phyloP scores from a whole-genome alignment of 1,140 invertebrate species.

The Nasonia giraulti region DNA sequence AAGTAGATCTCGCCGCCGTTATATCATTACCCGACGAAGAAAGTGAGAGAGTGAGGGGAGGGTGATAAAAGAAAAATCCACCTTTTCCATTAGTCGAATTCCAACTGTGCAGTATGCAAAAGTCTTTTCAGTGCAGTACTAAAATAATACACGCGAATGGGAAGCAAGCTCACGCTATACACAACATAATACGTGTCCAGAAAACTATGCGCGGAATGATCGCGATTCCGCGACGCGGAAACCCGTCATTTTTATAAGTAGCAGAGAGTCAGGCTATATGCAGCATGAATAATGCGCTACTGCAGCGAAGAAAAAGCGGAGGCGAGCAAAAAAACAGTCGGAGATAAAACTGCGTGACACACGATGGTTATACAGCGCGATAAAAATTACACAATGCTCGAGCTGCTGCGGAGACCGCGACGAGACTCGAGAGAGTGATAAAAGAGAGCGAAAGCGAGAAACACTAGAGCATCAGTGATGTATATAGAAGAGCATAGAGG shows the following conservation, averaged over 20 bases:
- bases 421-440: constrained; percentile 7
- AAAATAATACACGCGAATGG: too few species aligned
- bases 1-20: constrained; percentile 62
- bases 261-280: too few species aligned
- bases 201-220: background rate
- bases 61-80: too few species aligned
- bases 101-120: too few species aligned
- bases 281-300: background rate
- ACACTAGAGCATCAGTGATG: background rate
- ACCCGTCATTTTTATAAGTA: background rate
- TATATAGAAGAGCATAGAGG: background rate
- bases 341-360: background rate
- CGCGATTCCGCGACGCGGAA: too few species aligned
- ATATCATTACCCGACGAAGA: background rate
- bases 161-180: too few species aligned
- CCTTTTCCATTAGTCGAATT: too few species aligned
- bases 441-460: background rate
- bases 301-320: background rate
- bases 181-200: too few species aligned
- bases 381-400: background rate
- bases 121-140: too few species aligned
- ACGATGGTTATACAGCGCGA: background rate
- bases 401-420: background rate
- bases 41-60: background rate
- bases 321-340: background rate